Percentiles rank a stretch among this genome's conserved stretches.
Evolutionary conservation across 1,140 invertebrate genomes (phyloP).

Genomic region (Ceratina japonica): DNA sequence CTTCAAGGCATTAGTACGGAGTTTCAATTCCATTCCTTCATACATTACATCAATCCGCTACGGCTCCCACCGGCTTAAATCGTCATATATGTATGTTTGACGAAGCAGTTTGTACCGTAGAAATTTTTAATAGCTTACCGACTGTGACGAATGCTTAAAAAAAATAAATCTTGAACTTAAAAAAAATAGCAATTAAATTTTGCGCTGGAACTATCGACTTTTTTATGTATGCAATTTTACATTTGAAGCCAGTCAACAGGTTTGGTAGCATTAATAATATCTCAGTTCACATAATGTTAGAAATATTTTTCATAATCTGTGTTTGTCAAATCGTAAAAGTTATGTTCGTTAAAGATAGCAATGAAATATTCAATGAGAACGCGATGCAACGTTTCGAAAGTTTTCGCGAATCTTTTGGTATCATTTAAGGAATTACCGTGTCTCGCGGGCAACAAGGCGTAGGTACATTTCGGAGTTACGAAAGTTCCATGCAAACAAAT

Average conservation of each 20-base stretch:
- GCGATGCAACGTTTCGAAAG: background rate
- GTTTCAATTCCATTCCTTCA: background rate
- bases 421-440: background rate
- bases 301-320: too few relatives aligned
- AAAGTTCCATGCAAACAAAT: slow-evolving; percentile 17
- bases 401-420: background rate
- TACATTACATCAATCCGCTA: background rate
- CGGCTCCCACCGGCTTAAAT: background rate
- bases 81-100: too few relatives aligned
- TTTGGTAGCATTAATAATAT: too few relatives aligned
- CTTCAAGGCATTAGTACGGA: background rate
- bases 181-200: too few relatives aligned
- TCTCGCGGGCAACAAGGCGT: background rate
- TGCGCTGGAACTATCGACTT: too few relatives aligned
- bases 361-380: too few relatives aligned
- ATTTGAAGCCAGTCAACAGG: too few relatives aligned
- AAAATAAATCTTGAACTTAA: too few relatives aligned
- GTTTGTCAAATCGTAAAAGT: too few relatives aligned
- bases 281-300: too few relatives aligned
- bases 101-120: background rate
- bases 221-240: too few relatives aligned
- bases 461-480: slow-evolving; percentile 2
- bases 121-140: background rate
- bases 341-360: too few relatives aligned
- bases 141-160: background rate